phyloP scores from a whole-genome alignment of 2,888 invertebrate genomes.

The Fissipunctia ypsillon region DNA sequence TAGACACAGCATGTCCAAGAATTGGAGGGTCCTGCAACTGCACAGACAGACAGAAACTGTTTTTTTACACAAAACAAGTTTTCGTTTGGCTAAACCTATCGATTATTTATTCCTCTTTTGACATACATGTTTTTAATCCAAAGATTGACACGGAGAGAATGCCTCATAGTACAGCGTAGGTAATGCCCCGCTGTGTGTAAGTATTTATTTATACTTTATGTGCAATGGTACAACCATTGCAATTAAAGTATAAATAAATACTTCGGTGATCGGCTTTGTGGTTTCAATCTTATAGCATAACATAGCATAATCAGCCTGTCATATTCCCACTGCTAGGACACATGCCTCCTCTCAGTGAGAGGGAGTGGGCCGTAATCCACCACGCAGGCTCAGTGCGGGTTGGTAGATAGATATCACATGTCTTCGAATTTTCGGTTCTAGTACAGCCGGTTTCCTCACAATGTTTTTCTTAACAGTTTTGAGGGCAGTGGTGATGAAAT shows the following conservation, averaged over 20 bases:
- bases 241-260: background rate
- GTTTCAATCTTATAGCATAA: too few species aligned
- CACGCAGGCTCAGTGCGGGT: too few species aligned
- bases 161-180: background rate
- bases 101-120: background rate
- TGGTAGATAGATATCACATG: too few species aligned
- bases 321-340: too few species aligned
- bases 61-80: background rate
- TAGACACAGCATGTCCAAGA: conserved; percentile 4
- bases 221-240: background rate
- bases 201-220: too few species aligned
- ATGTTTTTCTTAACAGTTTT: too few species aligned
- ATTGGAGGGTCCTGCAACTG: background rate
- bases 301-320: too few species aligned
- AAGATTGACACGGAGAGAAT: background rate
- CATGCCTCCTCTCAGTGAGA: too few species aligned
- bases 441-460: too few species aligned
- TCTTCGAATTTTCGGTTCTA: too few species aligned
- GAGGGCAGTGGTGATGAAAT: too few species aligned
- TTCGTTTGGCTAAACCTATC: background rate
- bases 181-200: background rate
- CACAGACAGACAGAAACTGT: background rate
- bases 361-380: too few species aligned
- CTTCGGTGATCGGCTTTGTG: background rate
- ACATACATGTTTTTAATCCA: background rate